Evolutionary conservation across 2,888 invertebrate genomes (phyloP), one percentile per base, ranked within the genome.

Genomic region (Notodonta ziczac): DNA sequence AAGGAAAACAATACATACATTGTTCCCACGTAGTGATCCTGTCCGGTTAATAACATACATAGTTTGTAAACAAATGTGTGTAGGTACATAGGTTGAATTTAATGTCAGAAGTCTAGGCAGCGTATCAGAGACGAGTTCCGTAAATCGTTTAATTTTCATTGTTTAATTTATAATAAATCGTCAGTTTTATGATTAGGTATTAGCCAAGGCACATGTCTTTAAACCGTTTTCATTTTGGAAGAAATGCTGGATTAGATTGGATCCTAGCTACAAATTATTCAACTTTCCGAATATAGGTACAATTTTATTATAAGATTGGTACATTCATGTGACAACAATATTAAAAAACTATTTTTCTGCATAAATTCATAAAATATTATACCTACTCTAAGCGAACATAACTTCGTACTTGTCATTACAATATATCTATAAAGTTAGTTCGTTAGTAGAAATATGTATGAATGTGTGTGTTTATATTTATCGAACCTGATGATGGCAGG

Each of bases 251-350:
- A 87, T 87, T 90, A 93, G 93, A 93, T 93, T 93, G 89, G 87
- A 93, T 92, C 92, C 93, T 93, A 93, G 85, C 93, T 93, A 93
- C 87, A 89, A 90, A 91, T 91, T 90, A 92, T 91, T 85, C 91
- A 93, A 93, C 93, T 93, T 93, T 93, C 93, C 93, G 93, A 93
- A 90, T 91, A 90, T 89, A 91, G 91, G 91, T 91, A 92, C 91
- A 91, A 91, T 86, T 89, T 88, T 89, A 24, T 90, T 87, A 88
- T 91, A 91, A 91, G 92, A 91, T 92, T 93, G 93, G 93, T 93
- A 93, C 92, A 92, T 92, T 90, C 86, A 91, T 88, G 89, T 93
- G 93, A 93, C 91, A 93, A 92, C 91, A 93, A 92, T 92, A 91
- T 93, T 93, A 93, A 91, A 93, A 93, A 93, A 93, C 92, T 92